Evolutionary conservation across 2,888 invertebrate species (phyloP), one percentile per base, ranked within the genome.

Genomic region (Xanthorhoe designata): DNA sequence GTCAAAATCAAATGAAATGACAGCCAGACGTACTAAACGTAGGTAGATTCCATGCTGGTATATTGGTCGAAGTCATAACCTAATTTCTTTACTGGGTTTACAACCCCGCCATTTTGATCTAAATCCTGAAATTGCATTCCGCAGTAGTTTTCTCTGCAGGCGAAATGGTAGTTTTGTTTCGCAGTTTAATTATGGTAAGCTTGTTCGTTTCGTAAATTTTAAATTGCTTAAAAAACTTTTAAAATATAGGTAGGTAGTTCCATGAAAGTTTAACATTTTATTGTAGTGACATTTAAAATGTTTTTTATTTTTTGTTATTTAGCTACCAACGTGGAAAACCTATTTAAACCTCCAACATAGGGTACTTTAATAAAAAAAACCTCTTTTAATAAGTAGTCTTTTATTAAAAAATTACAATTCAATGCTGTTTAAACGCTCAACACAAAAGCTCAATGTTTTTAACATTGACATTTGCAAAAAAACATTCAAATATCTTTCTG

Each of bases 381-480:
- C 24, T n/a, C n/a, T n/a, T n/a, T n/a, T n/a, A n/a, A n/a, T n/a
- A n/a, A n/a, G n/a, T n/a, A n/a, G n/a, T n/a, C n/a, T n/a, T n/a
- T n/a, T n/a, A n/a, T n/a, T n/a, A n/a, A n/a, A n/a, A 24, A 24
- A 24, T 24, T 24, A 24, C 24, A 24, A 24, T 24, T 24, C 24
- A 24, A 24, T 3, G 32, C 32, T 4, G 2, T 7, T 7, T 32
- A 0, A 24, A 6, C 7, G 8, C 32, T 6, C 6, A 7, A 32
- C 2, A 32, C 6, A 6, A 32, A 2, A 2, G 4, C 2, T 7
- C 2, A 32, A 32, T 7, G 8, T 32, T 32, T 32, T 32, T 50
- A 47, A 19, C 58, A 54, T 54, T 59, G 64, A 50, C 64, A 59
- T 61, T 61, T 56, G 32, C 18, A 18, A 29, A n/a, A n/a, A n/a